These are phyloP conservation scores for Microtus oregoni DNA, from an alignment of 2,113 vertebrate genomes.

Conservation along the genomic window DNA sequence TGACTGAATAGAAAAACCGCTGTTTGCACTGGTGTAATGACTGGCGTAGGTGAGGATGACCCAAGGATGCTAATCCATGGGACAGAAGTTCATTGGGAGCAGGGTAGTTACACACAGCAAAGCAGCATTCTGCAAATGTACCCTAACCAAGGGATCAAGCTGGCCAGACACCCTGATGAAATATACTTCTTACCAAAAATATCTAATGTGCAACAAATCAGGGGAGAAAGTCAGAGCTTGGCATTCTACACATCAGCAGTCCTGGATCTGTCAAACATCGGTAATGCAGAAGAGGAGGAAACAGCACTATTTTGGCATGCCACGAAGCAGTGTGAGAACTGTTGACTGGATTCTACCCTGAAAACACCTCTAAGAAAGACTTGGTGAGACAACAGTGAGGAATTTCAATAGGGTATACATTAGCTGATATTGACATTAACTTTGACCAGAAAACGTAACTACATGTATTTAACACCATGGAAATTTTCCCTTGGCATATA, in stretches of 20 bases:
- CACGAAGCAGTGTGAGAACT: not conserved
- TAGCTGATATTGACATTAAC: not conserved
- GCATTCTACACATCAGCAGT: not conserved
- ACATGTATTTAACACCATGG: not conserved
- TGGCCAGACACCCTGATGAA: not conserved
- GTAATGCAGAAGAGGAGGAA: not conserved
- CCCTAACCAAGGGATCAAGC: not conserved
- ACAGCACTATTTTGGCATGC: not conserved
- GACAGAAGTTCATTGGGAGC: not conserved
- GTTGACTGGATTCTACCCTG: not conserved
- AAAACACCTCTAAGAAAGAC: conserved; percentile 9
- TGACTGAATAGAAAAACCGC: not conserved
- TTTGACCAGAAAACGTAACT: not conserved
- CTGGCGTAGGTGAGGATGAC: not conserved
- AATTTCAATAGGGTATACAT: not conserved
- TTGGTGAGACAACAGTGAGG: not conserved
- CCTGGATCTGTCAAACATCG: not conserved
- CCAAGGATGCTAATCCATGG: not conserved
- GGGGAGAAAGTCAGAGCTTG: not conserved
- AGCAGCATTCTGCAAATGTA: fast-evolving
- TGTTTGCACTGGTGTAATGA: not conserved
- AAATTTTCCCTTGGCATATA: conserved; percentile 48
- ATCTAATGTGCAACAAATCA: not conserved
- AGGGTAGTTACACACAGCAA: not conserved
- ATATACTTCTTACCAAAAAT: not conserved